A percentile compares a stretch with the other conserved stretches of the same genome.
Evolutionary conservation across 2,113 vertebrate genomes (phyloP).

Genomic region (Patagioenas fasciata): DNA sequence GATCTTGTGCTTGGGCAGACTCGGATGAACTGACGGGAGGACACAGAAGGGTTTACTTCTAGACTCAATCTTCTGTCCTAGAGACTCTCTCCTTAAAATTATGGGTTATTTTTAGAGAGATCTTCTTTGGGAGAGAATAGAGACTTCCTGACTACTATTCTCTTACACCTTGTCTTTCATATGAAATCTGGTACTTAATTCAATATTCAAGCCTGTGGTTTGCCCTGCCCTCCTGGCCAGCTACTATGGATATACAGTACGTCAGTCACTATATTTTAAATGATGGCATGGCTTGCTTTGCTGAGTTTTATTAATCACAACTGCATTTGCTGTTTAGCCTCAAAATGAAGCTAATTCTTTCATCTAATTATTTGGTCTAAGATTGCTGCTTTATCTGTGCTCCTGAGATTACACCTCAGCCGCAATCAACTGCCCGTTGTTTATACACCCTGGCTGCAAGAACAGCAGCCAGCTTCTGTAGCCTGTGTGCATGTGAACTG

Average conservation of each 20-base stretch:
- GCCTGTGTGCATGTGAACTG: background rate
- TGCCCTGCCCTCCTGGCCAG: background rate
- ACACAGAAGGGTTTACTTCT: background rate
- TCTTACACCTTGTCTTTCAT: background rate
- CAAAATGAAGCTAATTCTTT: background rate
- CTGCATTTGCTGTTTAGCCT: background rate
- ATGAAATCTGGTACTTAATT: background rate
- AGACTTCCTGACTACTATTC: background rate
- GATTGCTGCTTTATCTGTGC: background rate
- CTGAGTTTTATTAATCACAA: background rate
- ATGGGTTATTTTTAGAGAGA: background rate
- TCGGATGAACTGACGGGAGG: background rate
- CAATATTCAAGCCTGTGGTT: background rate
- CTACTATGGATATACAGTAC: background rate
- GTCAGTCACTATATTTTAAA: background rate
- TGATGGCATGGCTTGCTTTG: background rate
- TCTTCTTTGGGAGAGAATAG: background rate
- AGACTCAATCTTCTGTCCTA: background rate
- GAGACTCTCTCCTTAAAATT: background rate
- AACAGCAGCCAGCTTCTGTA: background rate
- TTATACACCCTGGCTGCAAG: background rate
- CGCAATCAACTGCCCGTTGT: background rate
- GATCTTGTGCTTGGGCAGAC: background rate
- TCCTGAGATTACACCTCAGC: background rate
- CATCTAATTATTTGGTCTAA: background rate